Conservation (phyloP, 2,113 vertebrate species). For the Takifugu bimaculatus region DNA sequence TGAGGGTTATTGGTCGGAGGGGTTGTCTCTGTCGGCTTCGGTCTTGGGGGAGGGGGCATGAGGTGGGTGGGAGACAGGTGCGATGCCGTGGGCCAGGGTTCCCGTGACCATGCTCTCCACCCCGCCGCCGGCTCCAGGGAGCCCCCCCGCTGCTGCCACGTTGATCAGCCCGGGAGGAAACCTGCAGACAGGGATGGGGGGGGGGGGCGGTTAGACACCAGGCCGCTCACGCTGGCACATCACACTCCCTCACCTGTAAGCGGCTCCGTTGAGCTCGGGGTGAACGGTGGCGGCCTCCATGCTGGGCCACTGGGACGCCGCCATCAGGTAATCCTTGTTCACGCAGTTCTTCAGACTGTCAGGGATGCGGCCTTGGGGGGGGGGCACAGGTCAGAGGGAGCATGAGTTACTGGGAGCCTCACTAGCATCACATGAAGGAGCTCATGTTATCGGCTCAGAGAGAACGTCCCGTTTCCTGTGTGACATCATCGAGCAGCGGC, state of each 20-base stretch:
- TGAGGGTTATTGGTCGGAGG: constrained; percentile 86
- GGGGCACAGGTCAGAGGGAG: neutral
- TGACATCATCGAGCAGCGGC: no score
- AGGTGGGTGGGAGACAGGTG: constrained; percentile 83
- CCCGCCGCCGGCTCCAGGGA: constrained; percentile 76
- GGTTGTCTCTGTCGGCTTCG: constrained; percentile 92
- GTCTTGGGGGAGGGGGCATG: constrained; percentile 88
- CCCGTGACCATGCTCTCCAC: constrained; percentile 86
- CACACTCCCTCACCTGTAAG: constrained; percentile 78
- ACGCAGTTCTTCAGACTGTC: constrained; percentile 92
- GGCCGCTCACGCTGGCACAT: neutral
- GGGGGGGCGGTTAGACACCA: neutral
- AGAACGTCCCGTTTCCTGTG: neutral
- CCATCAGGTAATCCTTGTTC: constrained; percentile 92
- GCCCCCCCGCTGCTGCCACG: constrained; percentile 80
- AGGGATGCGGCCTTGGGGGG: constrained; percentile 82
- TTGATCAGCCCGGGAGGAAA: constrained; percentile 86
- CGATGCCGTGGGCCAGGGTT: constrained; percentile 77
- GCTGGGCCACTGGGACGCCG: constrained; percentile 87
- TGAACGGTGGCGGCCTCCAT: constrained; percentile 86
- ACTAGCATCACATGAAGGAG: no score
- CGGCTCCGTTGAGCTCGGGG: constrained; percentile 84
- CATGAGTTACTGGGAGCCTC: no score
- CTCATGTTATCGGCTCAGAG: no score
- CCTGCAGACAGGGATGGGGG: constrained; percentile 58